Percentiles rank a stretch among this genome's conserved stretches.
Conservation (phyloP, 2,797 vertebrate species). For the Naso thynnoides region DNA sequence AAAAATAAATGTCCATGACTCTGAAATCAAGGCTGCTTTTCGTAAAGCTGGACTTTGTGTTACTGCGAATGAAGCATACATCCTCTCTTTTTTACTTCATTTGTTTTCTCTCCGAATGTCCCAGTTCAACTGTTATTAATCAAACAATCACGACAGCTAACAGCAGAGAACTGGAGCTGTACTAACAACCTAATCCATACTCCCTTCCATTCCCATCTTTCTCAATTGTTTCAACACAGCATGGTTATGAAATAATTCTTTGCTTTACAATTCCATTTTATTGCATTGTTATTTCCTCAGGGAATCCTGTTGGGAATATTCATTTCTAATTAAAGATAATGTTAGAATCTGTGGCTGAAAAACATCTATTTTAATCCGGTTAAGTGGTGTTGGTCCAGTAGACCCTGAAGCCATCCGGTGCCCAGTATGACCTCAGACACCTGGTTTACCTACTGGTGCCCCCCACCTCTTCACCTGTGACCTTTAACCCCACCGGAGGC, state of each 20-base stretch:
- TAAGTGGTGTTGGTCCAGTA: conserved; percentile 1
- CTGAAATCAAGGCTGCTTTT: no score
- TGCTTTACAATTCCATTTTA: background rate
- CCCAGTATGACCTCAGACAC: conserved; percentile 37
- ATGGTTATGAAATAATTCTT: background rate
- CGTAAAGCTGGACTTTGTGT: no score
- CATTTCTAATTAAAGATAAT: background rate
- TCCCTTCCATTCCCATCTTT: background rate
- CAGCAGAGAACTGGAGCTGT: background rate
- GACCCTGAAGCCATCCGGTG: conserved; percentile 9
- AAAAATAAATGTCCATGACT: no score
- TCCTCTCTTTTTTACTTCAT: no score
- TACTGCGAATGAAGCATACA: no score
- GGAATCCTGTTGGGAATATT: background rate
- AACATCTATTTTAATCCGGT: conserved; percentile 25
- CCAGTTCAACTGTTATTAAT: no score
- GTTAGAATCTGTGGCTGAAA: conserved; percentile 13
- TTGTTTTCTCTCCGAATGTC: no score
- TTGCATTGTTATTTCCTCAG: background rate
- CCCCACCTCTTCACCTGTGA: conserved; percentile 45
- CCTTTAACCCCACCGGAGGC: conserved; percentile 44
- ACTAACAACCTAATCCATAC: background rate
- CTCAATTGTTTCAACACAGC: background rate
- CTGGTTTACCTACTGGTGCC: conserved; percentile 48
- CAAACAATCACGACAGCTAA: background rate